Evolutionary conservation across 2,113 vertebrate genomes (phyloP).

Genomic region (Gopherus evgoodei): DNA sequence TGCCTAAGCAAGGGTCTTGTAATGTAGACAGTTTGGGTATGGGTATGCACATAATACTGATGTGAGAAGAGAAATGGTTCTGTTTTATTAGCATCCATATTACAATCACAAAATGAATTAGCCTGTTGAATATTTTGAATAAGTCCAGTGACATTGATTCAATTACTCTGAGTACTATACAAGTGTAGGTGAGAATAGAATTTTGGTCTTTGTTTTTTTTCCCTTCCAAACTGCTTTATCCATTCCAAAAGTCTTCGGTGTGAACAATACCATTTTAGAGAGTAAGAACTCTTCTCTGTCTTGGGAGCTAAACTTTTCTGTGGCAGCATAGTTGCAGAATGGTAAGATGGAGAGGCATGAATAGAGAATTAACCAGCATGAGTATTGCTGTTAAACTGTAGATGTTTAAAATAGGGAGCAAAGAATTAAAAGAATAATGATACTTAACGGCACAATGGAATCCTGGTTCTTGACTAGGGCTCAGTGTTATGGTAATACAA

Average conservation of each 20-base stretch:
- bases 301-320: constrained; percentile 17
- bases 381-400: background rate
- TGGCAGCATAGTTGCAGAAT: background rate
- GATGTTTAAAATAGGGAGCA: background rate
- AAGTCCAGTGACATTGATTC: background rate
- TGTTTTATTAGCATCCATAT: background rate
- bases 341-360: background rate
- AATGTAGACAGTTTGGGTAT: constrained; percentile 12
- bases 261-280: background rate
- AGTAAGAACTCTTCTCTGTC: background rate
- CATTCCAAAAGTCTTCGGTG: background rate
- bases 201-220: background rate
- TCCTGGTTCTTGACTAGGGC: background rate
- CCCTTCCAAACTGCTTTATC: background rate
- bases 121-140: background rate
- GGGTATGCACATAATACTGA: constrained; percentile 11
- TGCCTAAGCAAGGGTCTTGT: background rate
- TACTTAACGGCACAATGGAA: background rate
- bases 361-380: background rate
- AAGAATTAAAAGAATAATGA: no score
- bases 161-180: background rate
- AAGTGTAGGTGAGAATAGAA: background rate
- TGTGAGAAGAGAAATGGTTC: constrained; percentile 4
- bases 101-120: background rate
- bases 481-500: background rate